Evolutionary conservation across 2,113 vertebrate species (phyloP).

Genomic region (Mystacornis crossleyi): DNA sequence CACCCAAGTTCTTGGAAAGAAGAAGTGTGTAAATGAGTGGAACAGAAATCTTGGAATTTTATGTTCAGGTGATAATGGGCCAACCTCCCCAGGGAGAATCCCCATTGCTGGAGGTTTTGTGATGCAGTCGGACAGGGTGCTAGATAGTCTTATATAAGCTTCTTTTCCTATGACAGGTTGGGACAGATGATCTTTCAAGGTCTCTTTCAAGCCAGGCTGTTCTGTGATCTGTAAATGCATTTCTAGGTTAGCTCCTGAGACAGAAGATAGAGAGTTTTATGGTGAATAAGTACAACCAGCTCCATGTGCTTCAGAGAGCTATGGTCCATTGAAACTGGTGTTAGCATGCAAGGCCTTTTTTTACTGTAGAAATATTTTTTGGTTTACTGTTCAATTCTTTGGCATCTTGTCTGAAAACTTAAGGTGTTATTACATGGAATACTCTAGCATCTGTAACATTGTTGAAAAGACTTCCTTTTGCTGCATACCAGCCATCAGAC

Average conservation of each 20-base stretch:
- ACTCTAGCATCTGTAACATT: not conserved
- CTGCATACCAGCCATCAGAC: not conserved
- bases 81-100: not conserved
- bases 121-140: fast-evolving
- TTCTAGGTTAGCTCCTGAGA: not conserved
- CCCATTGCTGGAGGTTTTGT: not conserved
- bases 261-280: not conserved
- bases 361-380: not conserved
- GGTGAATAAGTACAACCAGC: not conserved
- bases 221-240: not conserved
- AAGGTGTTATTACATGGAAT: not conserved
- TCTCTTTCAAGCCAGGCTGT: not conserved
- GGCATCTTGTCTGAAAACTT: not conserved
- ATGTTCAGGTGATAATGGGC: not conserved
- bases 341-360: not conserved
- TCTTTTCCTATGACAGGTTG: not conserved
- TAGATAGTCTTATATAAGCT: not conserved
- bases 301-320: not conserved
- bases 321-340: not conserved
- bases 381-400: not conserved
- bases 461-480: not conserved
- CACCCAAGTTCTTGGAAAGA: not conserved
- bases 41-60: not conserved
- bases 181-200: not conserved
- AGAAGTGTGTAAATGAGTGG: not conserved